Percentiles rank a stretch among this genome's conserved stretches.
phyloP scores from a whole-genome alignment of 2,888 invertebrate species.

The Oscheius sp. region DNA sequence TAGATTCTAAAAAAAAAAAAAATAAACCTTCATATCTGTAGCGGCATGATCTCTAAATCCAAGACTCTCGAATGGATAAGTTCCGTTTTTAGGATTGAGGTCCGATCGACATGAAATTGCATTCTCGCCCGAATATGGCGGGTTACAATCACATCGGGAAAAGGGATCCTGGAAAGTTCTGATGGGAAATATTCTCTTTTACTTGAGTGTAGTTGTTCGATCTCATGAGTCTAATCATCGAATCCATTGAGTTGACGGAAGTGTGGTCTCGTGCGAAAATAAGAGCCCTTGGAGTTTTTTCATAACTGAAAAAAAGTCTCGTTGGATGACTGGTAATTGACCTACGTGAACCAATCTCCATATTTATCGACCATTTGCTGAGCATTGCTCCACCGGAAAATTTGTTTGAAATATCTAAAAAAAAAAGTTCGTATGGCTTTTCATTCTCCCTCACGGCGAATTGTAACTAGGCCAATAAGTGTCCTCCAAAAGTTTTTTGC shows the following conservation, averaged over 20 bases:
- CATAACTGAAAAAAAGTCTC: conserved; percentile 50
- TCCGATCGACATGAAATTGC: conserved; percentile 80
- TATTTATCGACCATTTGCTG: conserved; percentile 74
- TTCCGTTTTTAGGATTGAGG: conserved; percentile 78
- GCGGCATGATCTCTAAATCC: conserved; percentile 78
- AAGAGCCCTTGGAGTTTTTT: conserved; percentile 69
- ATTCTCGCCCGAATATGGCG: conserved; percentile 80
- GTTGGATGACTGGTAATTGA: too few species aligned
- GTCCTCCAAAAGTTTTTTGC: conserved; percentile 68
- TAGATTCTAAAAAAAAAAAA: too few species aligned
- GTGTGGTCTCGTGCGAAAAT: conserved; percentile 74
- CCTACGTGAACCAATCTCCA: conserved; percentile 76
- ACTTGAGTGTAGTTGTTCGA: conserved; percentile 40
- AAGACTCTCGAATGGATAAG: conserved; percentile 79
- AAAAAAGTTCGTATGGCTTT: conserved; percentile 63
- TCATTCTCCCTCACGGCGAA: conserved; percentile 76
- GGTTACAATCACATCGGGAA: conserved; percentile 78
- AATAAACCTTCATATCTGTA: conserved; percentile 77
- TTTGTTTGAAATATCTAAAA: conserved; percentile 74
- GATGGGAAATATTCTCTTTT: conserved; percentile 79
- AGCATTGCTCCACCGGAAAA: conserved; percentile 78
- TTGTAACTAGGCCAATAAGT: conserved; percentile 83
- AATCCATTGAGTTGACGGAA: conserved; percentile 75
- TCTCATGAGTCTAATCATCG: conserved; percentile 76
- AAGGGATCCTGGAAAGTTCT: conserved; percentile 77